phyloP scores from a whole-genome alignment of 2,888 invertebrate genomes.

The Polydrusus cervinus region DNA sequence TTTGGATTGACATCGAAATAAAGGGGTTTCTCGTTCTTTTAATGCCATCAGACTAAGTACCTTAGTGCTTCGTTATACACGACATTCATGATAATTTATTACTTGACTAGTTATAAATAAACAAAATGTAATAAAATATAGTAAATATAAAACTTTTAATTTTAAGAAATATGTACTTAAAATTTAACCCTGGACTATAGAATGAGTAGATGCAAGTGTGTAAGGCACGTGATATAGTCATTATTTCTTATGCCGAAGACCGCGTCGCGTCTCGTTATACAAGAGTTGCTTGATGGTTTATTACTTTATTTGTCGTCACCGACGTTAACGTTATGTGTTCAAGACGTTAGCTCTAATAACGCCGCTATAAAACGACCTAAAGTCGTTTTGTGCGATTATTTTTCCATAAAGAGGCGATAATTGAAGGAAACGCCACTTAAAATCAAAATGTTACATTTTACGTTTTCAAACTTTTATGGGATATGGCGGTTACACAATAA shows the following conservation, averaged over 20 bases:
- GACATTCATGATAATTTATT: too few relatives aligned
- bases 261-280: constrained; percentile 34
- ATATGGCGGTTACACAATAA: constrained; percentile 7
- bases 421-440: constrained; percentile 40
- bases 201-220: not conserved
- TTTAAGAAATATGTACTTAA: too few relatives aligned
- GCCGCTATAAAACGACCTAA: constrained; percentile 39
- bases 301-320: constrained; percentile 47
- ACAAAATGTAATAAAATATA: too few relatives aligned
- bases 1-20: too few relatives aligned
- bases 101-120: too few relatives aligned
- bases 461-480: constrained; percentile 9
- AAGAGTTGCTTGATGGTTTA: constrained; percentile 45
- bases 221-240: constrained; percentile 29
- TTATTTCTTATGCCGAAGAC: constrained; percentile 31
- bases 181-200: too few relatives aligned
- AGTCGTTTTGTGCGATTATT: constrained; percentile 47
- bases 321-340: constrained; percentile 47
- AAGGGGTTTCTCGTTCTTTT: too few relatives aligned
- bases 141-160: too few relatives aligned
- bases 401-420: constrained; percentile 49
- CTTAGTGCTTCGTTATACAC: too few relatives aligned
- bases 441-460: constrained; percentile 43
- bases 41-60: too few relatives aligned
- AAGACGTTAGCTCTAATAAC: constrained; percentile 47